phyloP scores from a whole-genome alignment of 2,113 vertebrate genomes.

The Microtus montanus region DNA sequence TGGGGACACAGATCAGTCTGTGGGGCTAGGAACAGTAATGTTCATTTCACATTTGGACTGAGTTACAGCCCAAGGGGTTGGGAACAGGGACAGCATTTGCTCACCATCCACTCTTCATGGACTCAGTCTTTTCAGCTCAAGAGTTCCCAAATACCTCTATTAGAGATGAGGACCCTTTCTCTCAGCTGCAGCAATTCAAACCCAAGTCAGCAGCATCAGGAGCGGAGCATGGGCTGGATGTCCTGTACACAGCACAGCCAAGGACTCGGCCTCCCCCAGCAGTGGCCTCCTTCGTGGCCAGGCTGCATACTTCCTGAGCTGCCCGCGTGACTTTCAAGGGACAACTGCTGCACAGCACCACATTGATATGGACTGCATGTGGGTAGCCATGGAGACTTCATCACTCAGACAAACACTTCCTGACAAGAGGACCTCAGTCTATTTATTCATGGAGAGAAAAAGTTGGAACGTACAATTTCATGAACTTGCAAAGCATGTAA shows the following conservation, averaged over 20 bases:
- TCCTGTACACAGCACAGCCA: neutral
- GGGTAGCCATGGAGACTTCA: neutral
- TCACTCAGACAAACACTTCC: neutral
- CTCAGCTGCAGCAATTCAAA: neutral
- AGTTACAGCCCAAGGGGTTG: neutral
- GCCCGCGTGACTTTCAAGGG: neutral
- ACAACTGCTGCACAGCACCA: accelerated
- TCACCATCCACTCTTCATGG: neutral
- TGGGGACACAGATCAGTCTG: neutral
- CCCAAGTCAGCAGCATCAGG: neutral
- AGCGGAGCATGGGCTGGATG: neutral
- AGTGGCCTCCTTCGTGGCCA: neutral
- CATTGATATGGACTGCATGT: accelerated
- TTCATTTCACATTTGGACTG: neutral
- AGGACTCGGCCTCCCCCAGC: neutral
- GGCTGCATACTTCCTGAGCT: neutral
- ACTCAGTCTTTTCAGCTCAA: neutral
- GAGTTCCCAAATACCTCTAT: neutral
- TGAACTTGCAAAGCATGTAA: neutral
- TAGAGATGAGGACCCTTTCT: neutral
- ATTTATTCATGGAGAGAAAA: neutral
- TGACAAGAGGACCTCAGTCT: neutral
- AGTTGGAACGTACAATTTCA: neutral
- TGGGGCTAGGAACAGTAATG: neutral
- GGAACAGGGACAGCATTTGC: neutral